Base-by-base conservation (phyloP, 2,113 vertebrate species). In the Oryzias curvinotus region DNA sequence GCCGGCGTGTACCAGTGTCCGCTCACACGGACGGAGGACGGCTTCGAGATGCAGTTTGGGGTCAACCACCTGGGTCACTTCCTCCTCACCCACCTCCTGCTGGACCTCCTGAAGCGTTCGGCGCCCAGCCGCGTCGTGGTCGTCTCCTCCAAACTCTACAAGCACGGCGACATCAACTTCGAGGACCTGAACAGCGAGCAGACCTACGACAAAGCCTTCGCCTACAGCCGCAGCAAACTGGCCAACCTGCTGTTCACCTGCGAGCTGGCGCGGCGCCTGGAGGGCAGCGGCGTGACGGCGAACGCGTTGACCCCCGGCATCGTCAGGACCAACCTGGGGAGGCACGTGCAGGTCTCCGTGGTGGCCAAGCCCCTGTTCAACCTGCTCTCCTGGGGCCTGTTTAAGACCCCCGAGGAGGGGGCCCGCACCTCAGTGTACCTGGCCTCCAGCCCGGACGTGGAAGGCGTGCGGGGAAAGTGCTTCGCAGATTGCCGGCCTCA, bases 41-140 rank as follows among this genome's bases (percentile, higher is more conserved):
- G 67, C 46, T 70, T 70, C 19, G 67, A 70, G 67, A 56, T 62
- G 67, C 67, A 70, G 67, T 62, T 70, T 17, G 67, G 67, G 18
- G 59, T 70, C 46, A 70, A 70, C 52, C 59, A 70, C 1, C 52
- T 70, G 14, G 67, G 67, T 17, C 67, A 70, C 28, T 70, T 70
- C 47, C 52, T 70, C 46, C 67, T 70, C 18, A 52, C 67, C 12
- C 41, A 57, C 54, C 53, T 62, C 52, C 54, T 70, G n/a, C 46
- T 70, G 46, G 68, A 70, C 13, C 59, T 70, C 13, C 47, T 70
- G 41, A 56, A 57, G 14, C 46, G 1, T 4, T 70, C 68, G 0
- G 52, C 68, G 16, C 68, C 68, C 19, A 70, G 68, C 59, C 68
- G 68, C 16, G 23, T 70, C 7, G 52, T 70, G 18, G 59, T 70